Evolutionary conservation across 2,888 invertebrate species (phyloP).

Genomic region (Pristionchus mayeri): DNA sequence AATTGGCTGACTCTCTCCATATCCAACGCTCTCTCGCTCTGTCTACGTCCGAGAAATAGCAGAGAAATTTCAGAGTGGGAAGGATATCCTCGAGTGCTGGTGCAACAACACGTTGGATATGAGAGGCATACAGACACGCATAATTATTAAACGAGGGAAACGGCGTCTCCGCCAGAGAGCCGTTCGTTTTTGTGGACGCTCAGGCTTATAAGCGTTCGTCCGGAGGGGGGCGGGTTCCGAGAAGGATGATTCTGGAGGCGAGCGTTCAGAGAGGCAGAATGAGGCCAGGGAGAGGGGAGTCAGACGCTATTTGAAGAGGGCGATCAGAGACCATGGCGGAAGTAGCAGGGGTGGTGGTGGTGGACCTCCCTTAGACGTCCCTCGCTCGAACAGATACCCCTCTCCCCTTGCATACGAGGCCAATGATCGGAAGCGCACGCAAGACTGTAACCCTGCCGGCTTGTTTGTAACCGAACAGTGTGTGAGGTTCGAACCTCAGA

Average conservation of each 20-base stretch:
- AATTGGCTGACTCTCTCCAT: too few species aligned
- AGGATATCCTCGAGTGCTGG: not conserved
- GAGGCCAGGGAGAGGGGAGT: not conserved
- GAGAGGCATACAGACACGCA: not conserved
- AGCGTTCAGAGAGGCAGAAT: slow-evolving; percentile 31
- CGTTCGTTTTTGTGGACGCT: slow-evolving; percentile 7
- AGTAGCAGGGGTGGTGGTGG: not conserved
- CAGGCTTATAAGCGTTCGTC: not conserved
- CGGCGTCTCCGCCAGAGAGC: not conserved
- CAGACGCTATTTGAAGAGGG: slow-evolving; percentile 11
- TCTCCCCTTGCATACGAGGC: not conserved
- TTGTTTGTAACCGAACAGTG: slow-evolving; percentile 12
- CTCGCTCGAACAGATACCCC: not conserved
- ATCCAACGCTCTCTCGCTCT: too few species aligned
- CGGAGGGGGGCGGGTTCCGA: slow-evolving; percentile 22
- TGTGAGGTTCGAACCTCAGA: not conserved
- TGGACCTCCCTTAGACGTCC: not conserved
- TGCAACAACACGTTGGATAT: not conserved
- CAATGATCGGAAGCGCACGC: slow-evolving; percentile 35
- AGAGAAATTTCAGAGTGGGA: too few species aligned
- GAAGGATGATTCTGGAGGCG: not conserved
- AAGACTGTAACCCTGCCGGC: not conserved
- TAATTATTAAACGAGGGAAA: not conserved
- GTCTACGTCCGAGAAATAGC: too few species aligned
- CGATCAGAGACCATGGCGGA: slow-evolving; percentile 41